Conservation (phyloP, 2,888 invertebrate genomes). For the Lamproptera curius region DNA sequence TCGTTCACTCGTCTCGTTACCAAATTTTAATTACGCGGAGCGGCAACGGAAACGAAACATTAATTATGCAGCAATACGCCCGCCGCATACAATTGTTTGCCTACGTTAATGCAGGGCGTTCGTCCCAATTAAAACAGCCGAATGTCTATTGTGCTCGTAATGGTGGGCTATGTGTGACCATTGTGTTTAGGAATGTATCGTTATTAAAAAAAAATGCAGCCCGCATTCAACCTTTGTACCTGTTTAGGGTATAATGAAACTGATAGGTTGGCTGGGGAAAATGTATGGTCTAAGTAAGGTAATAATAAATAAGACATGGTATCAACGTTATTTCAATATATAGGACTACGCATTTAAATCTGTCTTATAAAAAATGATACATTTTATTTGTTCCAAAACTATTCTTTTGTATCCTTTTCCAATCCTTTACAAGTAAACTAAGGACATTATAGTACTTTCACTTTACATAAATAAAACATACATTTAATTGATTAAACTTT, state of each 20-base stretch:
- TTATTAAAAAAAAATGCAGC: neutral
- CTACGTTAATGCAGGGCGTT: slow-evolving; percentile 11
- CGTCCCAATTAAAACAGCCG: slow-evolving; percentile 18
- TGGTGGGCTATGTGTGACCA: slow-evolving; percentile 5
- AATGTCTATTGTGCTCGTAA: slow-evolving; percentile 15
- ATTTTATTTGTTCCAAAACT: too few species aligned
- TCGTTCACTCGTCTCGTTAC: slow-evolving; percentile 20
- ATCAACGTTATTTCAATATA: too few species aligned
- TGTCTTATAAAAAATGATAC: too few species aligned
- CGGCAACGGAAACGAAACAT: slow-evolving; percentile 17
- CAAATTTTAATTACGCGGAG: slow-evolving; percentile 18
- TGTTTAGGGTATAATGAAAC: neutral
- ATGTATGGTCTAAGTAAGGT: too few species aligned
- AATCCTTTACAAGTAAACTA: too few species aligned
- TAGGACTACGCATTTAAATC: too few species aligned
- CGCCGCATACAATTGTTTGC: slow-evolving; percentile 15
- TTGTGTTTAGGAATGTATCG: slow-evolving; percentile 2
- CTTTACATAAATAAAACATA: too few species aligned
- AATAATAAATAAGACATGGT: too few species aligned
- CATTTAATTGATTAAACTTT: too few species aligned
- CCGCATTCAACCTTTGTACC: neutral
- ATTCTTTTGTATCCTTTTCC: too few species aligned
- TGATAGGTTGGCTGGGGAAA: neutral
- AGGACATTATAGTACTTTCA: too few species aligned
- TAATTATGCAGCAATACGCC: slow-evolving; percentile 20